Percentiles rank a stretch among this genome's conserved stretches.
These are phyloP conservation scores for Cotesia congregata DNA, from an alignment of 2,888 invertebrate genomes.

Conservation along the genomic window DNA sequence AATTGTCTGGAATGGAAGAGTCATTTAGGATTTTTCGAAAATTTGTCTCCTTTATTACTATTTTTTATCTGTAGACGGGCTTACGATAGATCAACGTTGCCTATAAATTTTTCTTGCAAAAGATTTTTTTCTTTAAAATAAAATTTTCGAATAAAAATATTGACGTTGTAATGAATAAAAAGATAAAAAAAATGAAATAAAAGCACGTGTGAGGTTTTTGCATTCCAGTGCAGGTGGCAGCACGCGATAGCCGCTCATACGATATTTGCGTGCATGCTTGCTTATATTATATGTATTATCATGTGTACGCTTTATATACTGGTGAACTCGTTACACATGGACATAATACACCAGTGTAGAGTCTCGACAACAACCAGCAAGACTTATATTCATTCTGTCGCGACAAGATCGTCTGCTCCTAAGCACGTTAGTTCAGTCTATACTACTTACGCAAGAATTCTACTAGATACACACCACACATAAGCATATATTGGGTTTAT, in stretches of 20 bases:
- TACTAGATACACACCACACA: conserved; percentile 48
- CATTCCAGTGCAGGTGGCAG: conserved; percentile 56
- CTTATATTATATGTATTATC: not conserved
- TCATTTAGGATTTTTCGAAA: conserved; percentile 18
- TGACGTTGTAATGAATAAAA: no score
- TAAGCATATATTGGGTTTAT: conserved; percentile 30
- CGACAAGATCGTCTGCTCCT: not conserved
- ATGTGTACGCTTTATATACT: not conserved
- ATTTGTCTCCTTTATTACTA: not conserved
- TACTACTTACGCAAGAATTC: conserved; percentile 55
- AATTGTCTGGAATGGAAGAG: conserved; percentile 30
- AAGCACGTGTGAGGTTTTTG: conserved; percentile 38
- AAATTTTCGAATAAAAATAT: no score
- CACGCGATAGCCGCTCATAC: conserved; percentile 44
- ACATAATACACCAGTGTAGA: not conserved
- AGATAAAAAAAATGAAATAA: not conserved
- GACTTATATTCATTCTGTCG: not conserved
- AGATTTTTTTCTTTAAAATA: no score
- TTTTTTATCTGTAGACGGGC: not conserved
- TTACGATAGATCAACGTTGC: not conserved
- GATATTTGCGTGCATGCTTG: not conserved
- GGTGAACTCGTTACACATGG: not conserved
- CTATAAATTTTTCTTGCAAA: not conserved
- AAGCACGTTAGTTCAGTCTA: conserved; percentile 47
- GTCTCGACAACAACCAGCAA: not conserved